A percentile compares a stretch with the other conserved stretches of the same genome.
phyloP scores from a whole-genome alignment of 1,140 invertebrate species.

The Drosophila saltans region DNA sequence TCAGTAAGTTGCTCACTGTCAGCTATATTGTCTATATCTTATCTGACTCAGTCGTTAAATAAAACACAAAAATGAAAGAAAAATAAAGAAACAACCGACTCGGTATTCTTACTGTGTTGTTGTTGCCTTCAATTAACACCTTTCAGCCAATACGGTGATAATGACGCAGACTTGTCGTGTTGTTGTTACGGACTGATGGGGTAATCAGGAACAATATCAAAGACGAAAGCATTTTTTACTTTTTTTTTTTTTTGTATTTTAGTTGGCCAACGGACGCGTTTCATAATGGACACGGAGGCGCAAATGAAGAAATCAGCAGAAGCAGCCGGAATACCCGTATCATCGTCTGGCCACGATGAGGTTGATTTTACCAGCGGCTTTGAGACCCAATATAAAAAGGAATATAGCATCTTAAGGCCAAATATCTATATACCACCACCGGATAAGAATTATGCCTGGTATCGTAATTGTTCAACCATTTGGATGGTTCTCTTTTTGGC shows the following conservation, averaged over 20 bases:
- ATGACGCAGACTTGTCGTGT: conserved; percentile 57
- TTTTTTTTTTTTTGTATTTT: conserved; percentile 9
- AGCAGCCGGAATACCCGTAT: conserved; percentile 16
- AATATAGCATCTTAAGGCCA: conserved; percentile 67
- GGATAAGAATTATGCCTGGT: conserved; percentile 65
- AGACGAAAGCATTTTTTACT: conserved; percentile 14
- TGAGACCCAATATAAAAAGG: conserved; percentile 73
- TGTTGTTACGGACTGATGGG: conserved; percentile 41
- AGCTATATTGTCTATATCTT: conserved; percentile 39
- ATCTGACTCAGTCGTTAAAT: conserved; percentile 50
- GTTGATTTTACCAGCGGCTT: conserved; percentile 77
- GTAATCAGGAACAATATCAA: conserved; percentile 47
- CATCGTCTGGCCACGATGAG: conserved; percentile 49
- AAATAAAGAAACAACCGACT: background rate
- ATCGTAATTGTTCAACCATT: conserved; percentile 59
- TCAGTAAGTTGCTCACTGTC: conserved; percentile 1
- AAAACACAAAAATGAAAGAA: conserved; percentile 23
- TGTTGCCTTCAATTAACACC: conserved; percentile 72
- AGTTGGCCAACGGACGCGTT: conserved; percentile 54
- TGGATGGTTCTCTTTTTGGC: conserved; percentile 58
- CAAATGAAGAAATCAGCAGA: conserved; percentile 33
- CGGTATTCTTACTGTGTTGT: conserved; percentile 28
- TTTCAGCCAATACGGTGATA: conserved; percentile 63
- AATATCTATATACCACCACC: conserved; percentile 53
- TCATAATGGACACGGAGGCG: conserved; percentile 68